Evolutionary conservation across 2,797 vertebrate genomes (phyloP), one percentile per base, ranked within the genome.

Genomic region (Acipenser oxyrinchus): DNA sequence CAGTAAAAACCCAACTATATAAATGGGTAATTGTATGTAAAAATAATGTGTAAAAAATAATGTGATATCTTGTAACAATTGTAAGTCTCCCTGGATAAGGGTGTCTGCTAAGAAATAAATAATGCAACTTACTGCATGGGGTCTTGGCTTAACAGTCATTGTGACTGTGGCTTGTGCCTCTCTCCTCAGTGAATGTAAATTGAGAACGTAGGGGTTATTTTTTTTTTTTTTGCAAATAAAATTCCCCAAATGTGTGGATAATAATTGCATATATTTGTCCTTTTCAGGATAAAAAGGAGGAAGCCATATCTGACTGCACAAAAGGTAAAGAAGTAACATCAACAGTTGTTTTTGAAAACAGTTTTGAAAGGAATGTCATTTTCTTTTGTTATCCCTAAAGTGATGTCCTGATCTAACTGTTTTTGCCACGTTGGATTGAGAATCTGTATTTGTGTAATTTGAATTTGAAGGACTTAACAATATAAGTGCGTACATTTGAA

Each of bases 261-360:
- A 37, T 37, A 37, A 37, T 37, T 37, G 23, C 23, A 37, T 37
- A 37, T 2, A 66, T 6, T 2, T 84, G 55, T 79, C 59, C 70
- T 50, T 75, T 84, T 68, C 66, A 91, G 89, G 89, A 89, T 73
- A 89, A 90, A 79, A 86, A 79, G 12, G 89, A 91, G 72, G 70
- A 78, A 77, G 89, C 89, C 70, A 76, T 91, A 72, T 80, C 64
- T 77, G 89, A 91, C 72, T 90, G 89, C 81, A 88, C 81, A 74
- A 90, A 84, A 90, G 89, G 89, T 90, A 88, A 15, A 79, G 23
- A 10, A 18, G 4, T 10, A 13, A 3, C 12, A 12, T 3, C 37
- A 49, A 8, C 2, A 4, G 8, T 48, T 9, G 8, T 48, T 9
- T 69, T 60, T 18, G 65, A 12, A 18, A 6, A 18, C 7, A 13